These are phyloP conservation scores for Drymonia ruficornis DNA, from an alignment of 2,888 invertebrate species.

Conservation along the genomic window DNA sequence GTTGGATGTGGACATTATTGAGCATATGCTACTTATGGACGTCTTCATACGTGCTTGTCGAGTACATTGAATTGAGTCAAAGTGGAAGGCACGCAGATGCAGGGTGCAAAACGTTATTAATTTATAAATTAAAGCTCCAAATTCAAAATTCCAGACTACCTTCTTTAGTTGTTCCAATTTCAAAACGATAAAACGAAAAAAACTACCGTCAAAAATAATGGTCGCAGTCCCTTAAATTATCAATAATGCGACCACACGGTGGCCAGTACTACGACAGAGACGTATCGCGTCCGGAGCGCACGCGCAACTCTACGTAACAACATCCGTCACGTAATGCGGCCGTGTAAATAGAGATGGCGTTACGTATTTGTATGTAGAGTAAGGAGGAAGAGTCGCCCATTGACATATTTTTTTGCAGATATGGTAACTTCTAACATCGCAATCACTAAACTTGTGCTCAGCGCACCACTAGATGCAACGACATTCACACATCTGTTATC, in stretches of 20 bases:
- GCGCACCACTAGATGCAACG: too few relatives aligned
- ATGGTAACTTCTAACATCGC: too few relatives aligned
- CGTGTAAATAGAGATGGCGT: conserved; percentile 32
- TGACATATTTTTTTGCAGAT: too few relatives aligned
- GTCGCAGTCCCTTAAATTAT: conserved; percentile 20
- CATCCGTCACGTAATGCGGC: conserved; percentile 19
- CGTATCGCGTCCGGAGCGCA: conserved; percentile 11
- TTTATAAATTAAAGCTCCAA: background rate
- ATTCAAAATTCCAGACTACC: background rate
- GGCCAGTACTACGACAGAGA: conserved; percentile 13
- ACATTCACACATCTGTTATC: too few relatives aligned
- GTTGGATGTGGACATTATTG: conserved; percentile 25
- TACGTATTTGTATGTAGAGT: conserved; percentile 8
- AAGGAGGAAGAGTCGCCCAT: too few relatives aligned
- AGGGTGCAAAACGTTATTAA: too few relatives aligned
- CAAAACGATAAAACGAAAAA: conserved; percentile 25
- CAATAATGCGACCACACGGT: conserved; percentile 25
- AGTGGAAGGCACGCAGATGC: too few relatives aligned
- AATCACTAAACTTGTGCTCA: too few relatives aligned
- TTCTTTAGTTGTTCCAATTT: conserved; percentile 1
- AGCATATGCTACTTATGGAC: conserved; percentile 14
- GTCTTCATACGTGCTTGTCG: background rate
- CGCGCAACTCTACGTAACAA: conserved; percentile 8
- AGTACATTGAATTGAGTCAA: too few relatives aligned
- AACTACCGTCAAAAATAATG: conserved; percentile 9